A percentile compares a stretch with the other conserved stretches of the same genome.
Evolutionary conservation across 2,888 invertebrate species (phyloP).

Genomic region (Melinaea marsaeus): DNA sequence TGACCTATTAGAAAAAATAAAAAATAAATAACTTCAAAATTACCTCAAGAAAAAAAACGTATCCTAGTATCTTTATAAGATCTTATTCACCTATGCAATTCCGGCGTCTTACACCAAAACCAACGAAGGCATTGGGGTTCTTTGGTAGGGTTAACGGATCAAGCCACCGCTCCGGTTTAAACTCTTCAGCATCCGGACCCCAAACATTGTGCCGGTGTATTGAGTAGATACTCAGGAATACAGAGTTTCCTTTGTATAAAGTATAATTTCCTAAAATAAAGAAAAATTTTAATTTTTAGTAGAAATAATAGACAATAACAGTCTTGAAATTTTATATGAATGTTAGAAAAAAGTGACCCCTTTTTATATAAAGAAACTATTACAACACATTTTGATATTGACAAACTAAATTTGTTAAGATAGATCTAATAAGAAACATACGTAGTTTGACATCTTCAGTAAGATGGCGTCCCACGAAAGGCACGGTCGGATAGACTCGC

Average conservation of each 20-base stretch:
- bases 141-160: constrained; percentile 4
- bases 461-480: constrained; percentile 16
- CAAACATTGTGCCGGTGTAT: constrained; percentile 25
- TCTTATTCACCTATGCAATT: constrained; percentile 34
- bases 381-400: no score
- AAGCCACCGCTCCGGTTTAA: constrained; percentile 35
- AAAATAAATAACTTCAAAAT: no score
- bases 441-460: no score
- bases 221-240: neutral
- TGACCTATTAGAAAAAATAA: neutral
- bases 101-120: constrained; percentile 30
- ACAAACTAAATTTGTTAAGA: no score
- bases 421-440: constrained; percentile 22
- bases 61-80: no score
- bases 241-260: neutral
- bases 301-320: no score
- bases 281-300: no score
- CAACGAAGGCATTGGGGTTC: constrained; percentile 23
- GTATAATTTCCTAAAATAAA: neutral
- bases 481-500: constrained; percentile 48
- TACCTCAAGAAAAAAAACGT: no score
- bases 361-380: no score
- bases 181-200: constrained; percentile 33
- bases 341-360: no score
- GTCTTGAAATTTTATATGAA: no score